Evolutionary conservation across 2,113 vertebrate genomes (phyloP), one percentile per base, ranked within the genome.

Genomic region (Aythya baeri): DNA sequence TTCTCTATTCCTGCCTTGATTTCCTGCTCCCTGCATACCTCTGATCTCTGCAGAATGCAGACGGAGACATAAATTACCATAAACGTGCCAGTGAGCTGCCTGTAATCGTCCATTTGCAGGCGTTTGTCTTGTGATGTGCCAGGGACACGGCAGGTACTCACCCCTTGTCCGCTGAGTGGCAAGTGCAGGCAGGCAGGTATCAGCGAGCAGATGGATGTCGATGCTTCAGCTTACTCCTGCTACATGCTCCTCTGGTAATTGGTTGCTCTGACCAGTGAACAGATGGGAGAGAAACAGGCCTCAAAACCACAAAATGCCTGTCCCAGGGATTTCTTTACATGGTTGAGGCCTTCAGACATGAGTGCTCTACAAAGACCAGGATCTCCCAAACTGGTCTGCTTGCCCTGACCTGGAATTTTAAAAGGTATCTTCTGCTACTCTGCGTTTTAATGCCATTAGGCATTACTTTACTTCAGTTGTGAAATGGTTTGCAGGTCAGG

Each of bases 191-290:
- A 44, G 27, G 49, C 73, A 77, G 4, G 62, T 22, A 26, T 17
- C 15, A 61, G 49, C 0, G 2, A 61, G 44, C 75, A 77, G 76
- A n/a, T 5, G 38, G 54, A 50, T 46, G 31, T 18, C 67, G 36
- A 14, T 18, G 49, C 58, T 79, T 38, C 78, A 52, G 14, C 21
- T 89, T 67, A 68, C 55, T 88, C 44, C 90, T 80, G 82, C 54
- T 83, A 18, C 75, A 88, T 38, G 67, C 72, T 73, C 79, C 71
- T 50, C 96, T 92, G 80, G 65, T 54, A 80, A 41, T 61, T 83
- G 13, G 50, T 68, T 70, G 68, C 26, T 58, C 72, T 93, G 88
- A 46, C 86, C 17, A 55, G 8, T 50, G 11, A n/a, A 21, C 34
- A 78, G 32, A 43, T 8, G 22, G 59, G 46, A 49, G 52, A 83